Evolutionary conservation across 2,113 vertebrate genomes (phyloP), one percentile per base, ranked within the genome.

Genomic region (Aix galericulata): DNA sequence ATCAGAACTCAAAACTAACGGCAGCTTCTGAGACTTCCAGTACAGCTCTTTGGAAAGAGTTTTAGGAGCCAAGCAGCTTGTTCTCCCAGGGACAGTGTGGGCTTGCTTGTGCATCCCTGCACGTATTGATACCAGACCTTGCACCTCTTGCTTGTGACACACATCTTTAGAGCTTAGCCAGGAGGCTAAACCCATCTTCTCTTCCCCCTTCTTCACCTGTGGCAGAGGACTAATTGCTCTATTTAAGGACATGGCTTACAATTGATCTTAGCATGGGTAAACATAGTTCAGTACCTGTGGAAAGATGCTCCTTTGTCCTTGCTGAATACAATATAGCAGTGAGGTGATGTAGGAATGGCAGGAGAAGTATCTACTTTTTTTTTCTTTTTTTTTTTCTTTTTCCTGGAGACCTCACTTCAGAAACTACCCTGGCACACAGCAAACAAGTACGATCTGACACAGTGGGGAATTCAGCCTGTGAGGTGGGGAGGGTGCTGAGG

Each of bases 171-270:
- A n/a, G 59, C 13, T 36, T 62, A n/a, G 22, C 32, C 13, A 9
- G 59, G 21, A 23, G 71, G 84, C 32, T 58, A 44, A 76, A 58
- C 1, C 11, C 50, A 68, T 76, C 69, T 27, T 55, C 23, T 9
- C 0, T 0, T 38, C 12, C 9, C n/a, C 4, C 6, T 86, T 86
- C 36, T 62, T 46, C 21, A 32, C 31, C 31, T 59, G 13, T 64
- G 86, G 25, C 32, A 53, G 25, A 71, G 12, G 32, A 18, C 34
- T 56, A 52, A 11, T 17, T 46, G 8, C 71, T 63, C 0, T 31
- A 4, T 83, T 25, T 67, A 60, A 83, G 44, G 26, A 25, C 50
- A 69, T 31, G 23, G 17, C 12, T 71, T 82, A 17, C 36, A 84
- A 46, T 36, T 88, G 9, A 48, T 44, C 56, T 75, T 62, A 21